These are phyloP conservation scores for Lepisosteus oculatus DNA, from an alignment of 2,113 vertebrate species.

Conservation along the genomic window DNA sequence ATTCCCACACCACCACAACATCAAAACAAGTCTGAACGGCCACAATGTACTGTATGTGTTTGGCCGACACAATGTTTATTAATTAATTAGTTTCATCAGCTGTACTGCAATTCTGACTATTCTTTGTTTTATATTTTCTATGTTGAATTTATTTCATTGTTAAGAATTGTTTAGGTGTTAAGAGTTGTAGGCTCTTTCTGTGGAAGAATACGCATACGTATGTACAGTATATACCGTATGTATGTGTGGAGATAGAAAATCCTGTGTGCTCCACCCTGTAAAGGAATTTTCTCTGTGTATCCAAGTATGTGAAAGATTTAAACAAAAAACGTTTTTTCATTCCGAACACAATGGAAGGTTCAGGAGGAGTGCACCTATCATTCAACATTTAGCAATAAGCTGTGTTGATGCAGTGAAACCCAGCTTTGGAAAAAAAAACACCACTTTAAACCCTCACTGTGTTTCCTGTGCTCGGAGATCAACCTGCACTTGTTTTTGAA, in stretches of 20 bases:
- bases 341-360: conserved; percentile 62
- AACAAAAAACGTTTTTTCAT: conserved; percentile 53
- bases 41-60: conserved; percentile 16
- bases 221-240: conserved; percentile 47
- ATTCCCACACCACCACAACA: conserved; percentile 36
- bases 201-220: too few species aligned
- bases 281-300: conserved; percentile 60
- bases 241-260: conserved; percentile 30
- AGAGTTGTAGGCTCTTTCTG: conserved; percentile 13
- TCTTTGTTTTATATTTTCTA: background rate
- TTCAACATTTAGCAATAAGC: conserved; percentile 46
- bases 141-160: background rate
- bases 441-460: conserved; percentile 50
- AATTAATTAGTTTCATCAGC: too few species aligned
- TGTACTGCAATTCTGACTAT: background rate
- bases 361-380: conserved; percentile 51
- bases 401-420: conserved; percentile 50
- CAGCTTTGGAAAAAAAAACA: conserved; percentile 42
- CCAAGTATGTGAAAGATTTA: conserved; percentile 52
- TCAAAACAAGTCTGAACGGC: conserved; percentile 19
- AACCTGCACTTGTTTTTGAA: conserved; percentile 15
- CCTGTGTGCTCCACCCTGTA: conserved; percentile 47
- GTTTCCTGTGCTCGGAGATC: conserved; percentile 19
- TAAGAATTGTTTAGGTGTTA: background rate
- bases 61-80: conserved; percentile 13